phyloP scores from a whole-genome alignment of 2,113 vertebrate genomes.

The Dipodomys spectabilis region DNA sequence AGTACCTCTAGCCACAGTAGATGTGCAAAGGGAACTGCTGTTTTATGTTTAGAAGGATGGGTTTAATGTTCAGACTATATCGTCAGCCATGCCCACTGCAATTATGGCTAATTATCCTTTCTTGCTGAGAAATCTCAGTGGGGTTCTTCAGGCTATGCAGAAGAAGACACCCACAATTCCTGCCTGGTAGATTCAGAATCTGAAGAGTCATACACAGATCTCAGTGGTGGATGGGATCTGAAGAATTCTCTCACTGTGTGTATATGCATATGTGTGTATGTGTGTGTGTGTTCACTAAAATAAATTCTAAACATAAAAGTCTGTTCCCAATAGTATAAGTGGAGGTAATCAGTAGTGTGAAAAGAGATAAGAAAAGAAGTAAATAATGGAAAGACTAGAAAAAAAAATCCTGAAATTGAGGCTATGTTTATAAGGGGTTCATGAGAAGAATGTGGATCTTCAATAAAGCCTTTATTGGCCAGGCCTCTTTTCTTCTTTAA shows the following conservation, averaged over 20 bases:
- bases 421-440: slow-evolving; percentile 2
- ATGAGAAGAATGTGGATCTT: neutral
- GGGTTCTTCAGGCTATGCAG: neutral
- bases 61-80: slow-evolving; percentile 6
- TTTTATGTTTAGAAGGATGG: slow-evolving; percentile 5
- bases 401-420: neutral
- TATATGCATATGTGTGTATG: neutral
- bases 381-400: neutral
- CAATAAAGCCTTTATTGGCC: neutral
- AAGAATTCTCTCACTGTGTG: neutral
- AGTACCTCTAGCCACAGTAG: too few species aligned
- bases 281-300: neutral
- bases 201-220: neutral
- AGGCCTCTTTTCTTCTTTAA: neutral
- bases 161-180: neutral
- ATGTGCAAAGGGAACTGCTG: too few species aligned
- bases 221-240: neutral
- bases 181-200: neutral
- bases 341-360: neutral
- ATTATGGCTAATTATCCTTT: slow-evolving; percentile 36
- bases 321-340: neutral
- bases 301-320: neutral
- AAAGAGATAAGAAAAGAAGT: slow-evolving; percentile 28
- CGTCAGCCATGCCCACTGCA: neutral
- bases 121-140: slow-evolving; percentile 50